These are phyloP conservation scores for Umimayanthus kanabou DNA, from an alignment of 92 coral and sea anemone species.

Conservation along the genomic window DNA sequence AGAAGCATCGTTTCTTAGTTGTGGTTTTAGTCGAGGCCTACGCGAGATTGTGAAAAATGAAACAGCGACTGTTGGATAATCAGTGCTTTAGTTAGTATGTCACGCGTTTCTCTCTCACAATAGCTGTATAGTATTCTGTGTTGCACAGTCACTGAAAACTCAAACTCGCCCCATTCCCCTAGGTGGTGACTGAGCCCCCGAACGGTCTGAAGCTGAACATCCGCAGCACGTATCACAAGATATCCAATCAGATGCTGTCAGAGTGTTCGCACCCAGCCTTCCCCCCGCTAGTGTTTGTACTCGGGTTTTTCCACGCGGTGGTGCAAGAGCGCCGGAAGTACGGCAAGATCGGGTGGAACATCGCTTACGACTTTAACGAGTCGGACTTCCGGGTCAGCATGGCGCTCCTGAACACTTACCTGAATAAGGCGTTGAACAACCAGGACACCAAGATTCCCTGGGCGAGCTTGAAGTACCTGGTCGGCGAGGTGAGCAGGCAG, in stretches of 20 bases:
- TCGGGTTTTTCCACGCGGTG: constrained; percentile 97
- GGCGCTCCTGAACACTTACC: constrained; percentile 93
- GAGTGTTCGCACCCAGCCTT: constrained; percentile 93
- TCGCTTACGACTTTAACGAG: constrained; percentile 99
- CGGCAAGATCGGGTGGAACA: constrained; percentile 99
- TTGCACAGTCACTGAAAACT: constrained; percentile 13
- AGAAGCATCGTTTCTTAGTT: too few relatives aligned
- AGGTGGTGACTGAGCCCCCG: constrained; percentile 99
- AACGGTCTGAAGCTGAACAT: constrained; percentile 96
- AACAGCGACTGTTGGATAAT: too few relatives aligned
- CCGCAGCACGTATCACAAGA: constrained; percentile 99
- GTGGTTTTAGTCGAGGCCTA: too few relatives aligned
- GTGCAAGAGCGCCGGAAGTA: constrained; percentile 97
- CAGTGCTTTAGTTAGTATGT: too few relatives aligned
- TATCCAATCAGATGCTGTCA: constrained; percentile 90
- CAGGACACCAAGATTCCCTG: constrained; percentile 89
- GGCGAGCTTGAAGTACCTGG: constrained; percentile 96
- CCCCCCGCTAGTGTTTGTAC: constrained; percentile 91
- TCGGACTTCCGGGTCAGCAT: constrained; percentile 97
- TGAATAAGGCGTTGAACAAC: constrained; percentile 81
- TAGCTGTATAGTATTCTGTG: neutral
- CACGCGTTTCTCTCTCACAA: neutral
- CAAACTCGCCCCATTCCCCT: neutral
- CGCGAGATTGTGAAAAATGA: too few relatives aligned
- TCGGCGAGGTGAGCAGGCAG: constrained; percentile 81